Conservation (phyloP, 30 jellyfish, hydroid and myxozoan species). For the Clytia hemisphaerica region DNA sequence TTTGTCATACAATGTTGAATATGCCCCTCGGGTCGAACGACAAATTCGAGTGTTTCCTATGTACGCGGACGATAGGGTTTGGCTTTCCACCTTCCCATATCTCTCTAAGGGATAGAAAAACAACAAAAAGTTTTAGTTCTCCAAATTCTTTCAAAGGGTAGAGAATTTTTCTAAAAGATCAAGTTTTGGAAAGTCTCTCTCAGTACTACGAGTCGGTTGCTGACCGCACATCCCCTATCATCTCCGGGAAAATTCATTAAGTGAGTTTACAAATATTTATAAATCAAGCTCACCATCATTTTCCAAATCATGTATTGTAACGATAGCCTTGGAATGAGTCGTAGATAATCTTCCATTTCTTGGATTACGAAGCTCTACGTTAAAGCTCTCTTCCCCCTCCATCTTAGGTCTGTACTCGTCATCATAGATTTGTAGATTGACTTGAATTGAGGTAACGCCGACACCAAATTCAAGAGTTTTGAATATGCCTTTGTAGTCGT, state of each 20-base stretch:
- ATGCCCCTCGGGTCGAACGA: no score
- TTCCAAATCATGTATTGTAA: conserved; percentile 75
- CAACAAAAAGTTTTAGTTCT: no score
- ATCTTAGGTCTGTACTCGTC: conserved; percentile 82
- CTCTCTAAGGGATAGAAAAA: no score
- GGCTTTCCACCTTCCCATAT: no score
- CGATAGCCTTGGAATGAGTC: conserved; percentile 59
- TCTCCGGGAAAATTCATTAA: not conserved
- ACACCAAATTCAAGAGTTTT: conserved; percentile 52
- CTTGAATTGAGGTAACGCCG: conserved; percentile 51
- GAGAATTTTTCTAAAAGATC: no score
- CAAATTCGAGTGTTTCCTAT: no score
- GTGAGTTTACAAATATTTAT: not conserved
- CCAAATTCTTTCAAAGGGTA: no score
- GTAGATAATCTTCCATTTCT: conserved; percentile 58
- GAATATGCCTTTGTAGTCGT: conserved; percentile 83
- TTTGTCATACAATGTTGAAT: no score
- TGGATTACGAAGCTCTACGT: conserved; percentile 62
- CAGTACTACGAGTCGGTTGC: no score
- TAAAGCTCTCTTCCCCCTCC: conserved; percentile 82
- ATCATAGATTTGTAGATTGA: conserved; percentile 60
- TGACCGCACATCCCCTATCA: not conserved
- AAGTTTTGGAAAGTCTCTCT: no score
- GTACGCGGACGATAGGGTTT: no score
- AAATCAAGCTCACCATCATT: conserved; percentile 70